Percentiles rank a stretch among this genome's conserved stretches.
These are phyloP conservation scores for Dicyrtoma fusca DNA, from an alignment of 2,888 invertebrate genomes.

Conservation along the genomic window DNA sequence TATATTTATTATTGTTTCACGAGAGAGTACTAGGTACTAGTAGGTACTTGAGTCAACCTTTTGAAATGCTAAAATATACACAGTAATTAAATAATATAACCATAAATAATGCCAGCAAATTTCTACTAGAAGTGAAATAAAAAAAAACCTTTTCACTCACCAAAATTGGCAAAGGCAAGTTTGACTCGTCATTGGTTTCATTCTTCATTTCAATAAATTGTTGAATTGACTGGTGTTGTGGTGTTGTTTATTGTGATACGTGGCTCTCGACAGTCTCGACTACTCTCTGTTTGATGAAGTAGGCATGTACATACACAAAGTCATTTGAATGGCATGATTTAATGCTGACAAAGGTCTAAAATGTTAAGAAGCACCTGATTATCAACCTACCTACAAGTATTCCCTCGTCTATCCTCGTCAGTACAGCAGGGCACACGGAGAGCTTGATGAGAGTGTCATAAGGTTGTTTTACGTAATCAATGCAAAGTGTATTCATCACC, in stretches of 20 bases:
- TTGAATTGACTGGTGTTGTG: not conserved
- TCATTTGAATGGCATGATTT: too few relatives aligned
- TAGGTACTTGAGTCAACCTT: too few relatives aligned
- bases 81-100: constrained; percentile 6
- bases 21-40: too few relatives aligned
- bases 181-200: constrained; percentile 6
- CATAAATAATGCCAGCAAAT: constrained; percentile 12
- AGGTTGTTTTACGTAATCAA: too few relatives aligned
- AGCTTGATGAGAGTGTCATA: too few relatives aligned
- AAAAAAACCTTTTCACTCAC: not conserved
- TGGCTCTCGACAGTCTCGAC: not conserved
- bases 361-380: too few relatives aligned
- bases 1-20: not conserved
- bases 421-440: too few relatives aligned
- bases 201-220: constrained; percentile 2
- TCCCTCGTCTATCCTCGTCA: too few relatives aligned
- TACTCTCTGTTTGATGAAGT: not conserved
- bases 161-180: constrained; percentile 11
- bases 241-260: not conserved
- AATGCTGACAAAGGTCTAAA: too few relatives aligned
- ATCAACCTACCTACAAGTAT: too few relatives aligned
- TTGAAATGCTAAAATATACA: not conserved
- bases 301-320: not conserved
- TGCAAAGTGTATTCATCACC: too few relatives aligned
- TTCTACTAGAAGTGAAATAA: constrained; percentile 1